Evolutionary conservation across 2,113 vertebrate species (phyloP).

Genomic region (Prinia subflava): DNA sequence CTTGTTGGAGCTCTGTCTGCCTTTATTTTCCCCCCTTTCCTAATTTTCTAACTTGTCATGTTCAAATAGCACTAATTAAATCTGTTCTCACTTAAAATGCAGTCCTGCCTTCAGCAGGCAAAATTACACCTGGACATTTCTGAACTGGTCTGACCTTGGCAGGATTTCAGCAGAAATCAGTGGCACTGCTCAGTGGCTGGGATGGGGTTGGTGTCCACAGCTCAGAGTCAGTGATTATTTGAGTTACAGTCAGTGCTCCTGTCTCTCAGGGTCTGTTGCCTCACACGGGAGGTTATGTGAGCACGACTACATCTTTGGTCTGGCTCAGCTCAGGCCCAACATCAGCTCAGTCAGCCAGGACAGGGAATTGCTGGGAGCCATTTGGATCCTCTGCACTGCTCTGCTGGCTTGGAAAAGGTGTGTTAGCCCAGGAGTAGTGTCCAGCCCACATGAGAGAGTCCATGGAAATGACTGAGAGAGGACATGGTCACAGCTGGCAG

Average conservation of each 20-base stretch:
- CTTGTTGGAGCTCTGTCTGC: neutral
- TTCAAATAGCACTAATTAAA: slow-evolving; percentile 32
- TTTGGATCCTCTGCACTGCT: neutral
- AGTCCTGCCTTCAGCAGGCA: neutral
- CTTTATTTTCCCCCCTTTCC: neutral
- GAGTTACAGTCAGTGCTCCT: neutral
- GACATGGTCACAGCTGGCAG: neutral
- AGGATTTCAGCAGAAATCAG: neutral
- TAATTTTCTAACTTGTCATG: neutral
- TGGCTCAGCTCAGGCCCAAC: neutral
- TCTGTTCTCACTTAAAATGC: neutral
- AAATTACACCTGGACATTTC: neutral
- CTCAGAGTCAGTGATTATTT: neutral
- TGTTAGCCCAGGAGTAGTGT: neutral
- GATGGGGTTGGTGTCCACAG: neutral
- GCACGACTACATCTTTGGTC: neutral
- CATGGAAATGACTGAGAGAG: neutral
- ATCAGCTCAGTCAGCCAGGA: neutral
- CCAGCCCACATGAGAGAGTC: neutral
- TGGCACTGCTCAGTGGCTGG: neutral
- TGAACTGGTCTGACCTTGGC: neutral
- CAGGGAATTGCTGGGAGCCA: neutral
- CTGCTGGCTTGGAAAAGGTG: neutral
- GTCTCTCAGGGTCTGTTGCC: slow-evolving; percentile 2
- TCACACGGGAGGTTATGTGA: neutral